phyloP scores from a whole-genome alignment of 2,888 invertebrate genomes.

The Megastigmus dorsalis region DNA sequence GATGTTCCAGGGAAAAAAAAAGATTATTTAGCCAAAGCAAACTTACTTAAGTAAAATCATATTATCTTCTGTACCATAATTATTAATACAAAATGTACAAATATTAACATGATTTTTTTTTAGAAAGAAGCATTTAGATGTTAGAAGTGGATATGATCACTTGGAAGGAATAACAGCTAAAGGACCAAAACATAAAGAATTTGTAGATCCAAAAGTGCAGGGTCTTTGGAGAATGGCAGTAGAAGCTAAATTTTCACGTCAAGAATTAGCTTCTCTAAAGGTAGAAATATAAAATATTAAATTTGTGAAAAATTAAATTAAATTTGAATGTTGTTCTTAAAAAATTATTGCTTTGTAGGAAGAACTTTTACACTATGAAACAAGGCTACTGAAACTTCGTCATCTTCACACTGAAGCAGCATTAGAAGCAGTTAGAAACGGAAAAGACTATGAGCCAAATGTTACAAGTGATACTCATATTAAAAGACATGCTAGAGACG shows the following conservation, averaged over 20 bases:
- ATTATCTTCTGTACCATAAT: slow-evolving; percentile 5
- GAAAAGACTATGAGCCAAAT: slow-evolving; percentile 76
- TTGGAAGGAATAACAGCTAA: slow-evolving; percentile 84
- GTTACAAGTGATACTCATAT: slow-evolving; percentile 80
- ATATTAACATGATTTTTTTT: slow-evolving; percentile 33
- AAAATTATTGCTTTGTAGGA: too few relatives aligned
- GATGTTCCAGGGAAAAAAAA: slow-evolving; percentile 77
- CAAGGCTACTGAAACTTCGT: slow-evolving; percentile 87
- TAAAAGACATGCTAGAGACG: slow-evolving; percentile 88
- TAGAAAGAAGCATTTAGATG: slow-evolving; percentile 83
- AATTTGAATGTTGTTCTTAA: slow-evolving; percentile 15
- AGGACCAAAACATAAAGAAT: slow-evolving; percentile 88
- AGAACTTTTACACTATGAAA: slow-evolving; percentile 92
- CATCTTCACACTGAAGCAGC: slow-evolving; percentile 89
- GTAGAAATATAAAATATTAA: slow-evolving; percentile 72
- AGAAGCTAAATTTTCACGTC: slow-evolving; percentile 85
- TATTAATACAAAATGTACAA: slow-evolving; percentile 12
- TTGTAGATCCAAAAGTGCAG: slow-evolving; percentile 93
- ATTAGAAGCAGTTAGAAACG: slow-evolving; percentile 81
- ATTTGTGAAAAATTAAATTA: slow-evolving; percentile 32
- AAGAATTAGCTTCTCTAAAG: slow-evolving; percentile 89
- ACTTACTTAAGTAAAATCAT: slow-evolving; percentile 76
- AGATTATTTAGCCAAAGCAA: slow-evolving; percentile 82
- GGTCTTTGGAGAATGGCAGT: slow-evolving; percentile 90
- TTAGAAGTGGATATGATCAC: slow-evolving; percentile 87